These are phyloP conservation scores for Vollenhovia emeryi DNA, from an alignment of 1,140 invertebrate species.

Conservation along the genomic window DNA sequence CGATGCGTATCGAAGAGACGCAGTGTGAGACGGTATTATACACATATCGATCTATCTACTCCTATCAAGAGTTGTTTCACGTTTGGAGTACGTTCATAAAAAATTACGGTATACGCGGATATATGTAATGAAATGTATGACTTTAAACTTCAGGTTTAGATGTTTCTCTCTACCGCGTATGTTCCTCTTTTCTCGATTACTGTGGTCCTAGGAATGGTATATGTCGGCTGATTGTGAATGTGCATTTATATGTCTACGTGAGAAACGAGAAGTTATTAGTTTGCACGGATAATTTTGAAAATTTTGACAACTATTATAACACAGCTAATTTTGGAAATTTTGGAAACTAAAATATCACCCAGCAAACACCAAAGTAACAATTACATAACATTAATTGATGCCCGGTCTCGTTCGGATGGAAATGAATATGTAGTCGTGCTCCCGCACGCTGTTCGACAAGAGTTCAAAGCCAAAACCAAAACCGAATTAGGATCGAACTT, in stretches of 20 bases:
- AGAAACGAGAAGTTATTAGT: neutral
- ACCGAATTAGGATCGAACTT: no score
- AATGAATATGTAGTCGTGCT: no score
- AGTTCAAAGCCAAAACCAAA: no score
- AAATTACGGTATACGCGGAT: neutral
- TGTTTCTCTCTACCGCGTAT: neutral
- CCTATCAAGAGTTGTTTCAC: neutral
- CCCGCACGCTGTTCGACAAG: no score
- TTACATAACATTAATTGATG: no score
- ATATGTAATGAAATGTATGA: neutral
- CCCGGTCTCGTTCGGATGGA: no score
- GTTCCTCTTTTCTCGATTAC: neutral
- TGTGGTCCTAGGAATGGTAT: neutral
- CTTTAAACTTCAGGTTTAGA: neutral
- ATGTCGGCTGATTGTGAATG: neutral
- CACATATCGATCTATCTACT: constrained; percentile 24
- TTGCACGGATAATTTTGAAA: neutral
- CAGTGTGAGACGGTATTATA: neutral
- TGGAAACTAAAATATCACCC: no score
- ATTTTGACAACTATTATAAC: neutral
- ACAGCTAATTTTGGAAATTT: no score
- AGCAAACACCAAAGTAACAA: no score
- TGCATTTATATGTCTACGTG: neutral
- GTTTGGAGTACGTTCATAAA: neutral
- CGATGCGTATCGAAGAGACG: neutral